A percentile compares a stretch with the other conserved stretches of the same genome.
Evolutionary conservation across 2,113 vertebrate species (phyloP).

Genomic region (Nymphicus hollandicus): DNA sequence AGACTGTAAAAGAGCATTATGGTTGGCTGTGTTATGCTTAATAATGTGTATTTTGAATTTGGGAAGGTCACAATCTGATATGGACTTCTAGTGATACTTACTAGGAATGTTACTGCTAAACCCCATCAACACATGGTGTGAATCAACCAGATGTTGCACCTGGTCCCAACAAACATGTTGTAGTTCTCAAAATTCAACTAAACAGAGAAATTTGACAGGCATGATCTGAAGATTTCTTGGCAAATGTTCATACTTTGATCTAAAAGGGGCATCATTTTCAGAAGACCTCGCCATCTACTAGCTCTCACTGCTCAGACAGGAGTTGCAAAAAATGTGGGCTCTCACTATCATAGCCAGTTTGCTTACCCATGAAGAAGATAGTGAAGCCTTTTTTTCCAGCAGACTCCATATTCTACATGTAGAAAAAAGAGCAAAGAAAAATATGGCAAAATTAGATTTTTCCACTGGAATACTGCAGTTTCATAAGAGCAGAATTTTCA

Average conservation of each 20-base stretch:
- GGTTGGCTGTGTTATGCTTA: neutral
- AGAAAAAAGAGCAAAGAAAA: neutral
- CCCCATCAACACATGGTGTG: neutral
- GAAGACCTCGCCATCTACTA: neutral
- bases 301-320: neutral
- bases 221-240: neutral
- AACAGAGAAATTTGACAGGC: neutral
- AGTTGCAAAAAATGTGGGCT: neutral
- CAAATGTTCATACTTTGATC: neutral
- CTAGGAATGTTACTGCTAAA: neutral
- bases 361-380: neutral
- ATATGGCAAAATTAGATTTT: neutral
- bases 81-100: neutral
- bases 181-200: neutral
- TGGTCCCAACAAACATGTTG: neutral
- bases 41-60: neutral
- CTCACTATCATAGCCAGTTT: neutral
- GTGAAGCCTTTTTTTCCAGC: neutral
- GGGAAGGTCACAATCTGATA: neutral
- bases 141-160: neutral
- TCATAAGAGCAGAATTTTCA: neutral
- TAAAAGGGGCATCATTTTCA: neutral
- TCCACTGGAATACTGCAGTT: neutral
- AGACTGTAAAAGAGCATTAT: neutral
- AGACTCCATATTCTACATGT: neutral